Conservation (phyloP, 1,140 invertebrate genomes). For the Heliconius hewitsoni region DNA sequence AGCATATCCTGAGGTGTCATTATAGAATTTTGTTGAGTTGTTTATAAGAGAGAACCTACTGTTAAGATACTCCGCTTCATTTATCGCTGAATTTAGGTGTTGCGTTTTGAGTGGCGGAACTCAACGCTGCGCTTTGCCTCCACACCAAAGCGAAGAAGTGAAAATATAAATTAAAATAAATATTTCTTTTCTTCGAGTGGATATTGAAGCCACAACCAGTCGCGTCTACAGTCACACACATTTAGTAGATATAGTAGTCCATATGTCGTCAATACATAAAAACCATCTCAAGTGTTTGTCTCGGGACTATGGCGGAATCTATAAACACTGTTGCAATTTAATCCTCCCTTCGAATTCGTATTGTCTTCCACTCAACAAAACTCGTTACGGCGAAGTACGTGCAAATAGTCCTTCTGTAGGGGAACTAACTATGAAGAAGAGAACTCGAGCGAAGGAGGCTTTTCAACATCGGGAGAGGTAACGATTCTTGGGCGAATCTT, state of each 20-base stretch:
- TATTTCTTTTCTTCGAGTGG: too few relatives aligned
- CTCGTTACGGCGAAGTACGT: conserved; percentile 22
- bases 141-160: too few relatives aligned
- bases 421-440: conserved; percentile 25
- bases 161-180: too few relatives aligned
- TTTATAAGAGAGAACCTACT: too few relatives aligned
- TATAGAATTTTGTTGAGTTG: background rate
- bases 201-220: too few relatives aligned
- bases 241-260: background rate
- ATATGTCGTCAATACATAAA: background rate
- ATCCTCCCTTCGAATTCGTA: conserved; percentile 21
- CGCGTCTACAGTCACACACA: too few relatives aligned
- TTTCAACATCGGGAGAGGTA: conserved; percentile 17
- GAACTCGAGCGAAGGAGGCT: conserved; percentile 22
- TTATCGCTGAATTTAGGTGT: too few relatives aligned
- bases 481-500: conserved; percentile 26
- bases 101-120: too few relatives aligned
- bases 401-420: conserved; percentile 21
- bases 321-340: conserved; percentile 4
- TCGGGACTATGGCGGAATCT: background rate
- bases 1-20: background rate
- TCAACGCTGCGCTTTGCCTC: too few relatives aligned
- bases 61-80: background rate
- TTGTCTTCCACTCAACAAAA: conserved; percentile 29
- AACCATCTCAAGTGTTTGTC: background rate